These are phyloP conservation scores for Amblyjoppa proteus DNA, from an alignment of 2,888 invertebrate genomes.

Conservation along the genomic window DNA sequence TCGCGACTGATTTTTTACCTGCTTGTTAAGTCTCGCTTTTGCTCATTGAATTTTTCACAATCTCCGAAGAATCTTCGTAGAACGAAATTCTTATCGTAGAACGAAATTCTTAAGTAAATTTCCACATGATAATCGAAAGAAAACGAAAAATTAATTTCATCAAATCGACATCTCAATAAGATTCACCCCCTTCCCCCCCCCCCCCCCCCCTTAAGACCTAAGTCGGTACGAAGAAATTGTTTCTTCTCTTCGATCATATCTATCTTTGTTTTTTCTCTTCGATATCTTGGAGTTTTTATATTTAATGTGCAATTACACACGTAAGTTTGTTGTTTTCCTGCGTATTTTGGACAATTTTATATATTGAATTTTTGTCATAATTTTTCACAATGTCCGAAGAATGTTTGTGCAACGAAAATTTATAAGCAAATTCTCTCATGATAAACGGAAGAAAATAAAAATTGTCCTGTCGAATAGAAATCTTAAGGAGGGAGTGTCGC, in stretches of 20 bases:
- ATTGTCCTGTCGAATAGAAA: too few species aligned
- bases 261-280: not conserved
- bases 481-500: too few species aligned
- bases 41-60: not conserved
- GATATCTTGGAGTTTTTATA: too few species aligned
- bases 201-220: too few species aligned
- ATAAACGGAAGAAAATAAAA: too few species aligned
- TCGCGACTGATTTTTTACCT: slow-evolving; percentile 6
- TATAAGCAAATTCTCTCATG: not conserved
- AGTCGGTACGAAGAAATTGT: too few species aligned
- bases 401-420: not conserved
- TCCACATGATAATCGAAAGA: not conserved
- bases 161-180: not conserved
- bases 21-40: not conserved
- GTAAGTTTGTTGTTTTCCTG: not conserved
- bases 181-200: too few species aligned
- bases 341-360: not conserved
- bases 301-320: not conserved
- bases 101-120: not conserved
- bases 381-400: not conserved
- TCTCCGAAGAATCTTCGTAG: not conserved
- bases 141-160: not conserved
- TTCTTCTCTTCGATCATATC: not conserved
- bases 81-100: not conserved
- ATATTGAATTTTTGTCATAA: not conserved